Percentiles rank a stretch among this genome's conserved stretches.
Evolutionary conservation across 1,140 invertebrate genomes (phyloP).

Genomic region (Oryctes rhinoceros): DNA sequence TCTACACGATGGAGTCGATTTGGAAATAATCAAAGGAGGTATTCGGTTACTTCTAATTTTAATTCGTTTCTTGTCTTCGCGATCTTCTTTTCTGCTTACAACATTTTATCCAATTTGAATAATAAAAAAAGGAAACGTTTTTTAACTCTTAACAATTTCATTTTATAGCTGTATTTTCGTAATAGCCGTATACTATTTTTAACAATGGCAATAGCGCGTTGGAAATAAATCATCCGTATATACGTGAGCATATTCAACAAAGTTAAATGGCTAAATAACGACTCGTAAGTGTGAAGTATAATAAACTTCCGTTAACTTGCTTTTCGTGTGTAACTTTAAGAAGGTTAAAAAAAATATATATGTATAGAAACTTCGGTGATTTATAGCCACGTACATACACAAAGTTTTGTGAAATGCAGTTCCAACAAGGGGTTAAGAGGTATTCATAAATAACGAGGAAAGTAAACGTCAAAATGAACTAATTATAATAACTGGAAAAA

Average conservation of each 20-base stretch:
- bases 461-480: neutral
- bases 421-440: neutral
- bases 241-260: neutral
- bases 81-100: neutral
- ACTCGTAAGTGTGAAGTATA: neutral
- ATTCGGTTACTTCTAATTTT: neutral
- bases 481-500: no score
- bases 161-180: neutral
- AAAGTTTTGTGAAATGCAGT: neutral
- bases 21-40: neutral
- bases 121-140: neutral
- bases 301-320: slow-evolving; percentile 4
- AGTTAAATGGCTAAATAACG: neutral
- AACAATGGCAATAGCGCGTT: neutral
- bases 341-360: neutral
- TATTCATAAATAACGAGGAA: neutral
- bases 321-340: neutral
- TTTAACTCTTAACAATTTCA: neutral
- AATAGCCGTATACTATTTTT: neutral
- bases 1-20: neutral
- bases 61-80: neutral
- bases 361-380: neutral
- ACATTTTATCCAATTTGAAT: neutral
- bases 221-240: neutral
- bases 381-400: neutral